Conservation (phyloP, 1,140 invertebrate species). For the Scaptomyza montana region DNA sequence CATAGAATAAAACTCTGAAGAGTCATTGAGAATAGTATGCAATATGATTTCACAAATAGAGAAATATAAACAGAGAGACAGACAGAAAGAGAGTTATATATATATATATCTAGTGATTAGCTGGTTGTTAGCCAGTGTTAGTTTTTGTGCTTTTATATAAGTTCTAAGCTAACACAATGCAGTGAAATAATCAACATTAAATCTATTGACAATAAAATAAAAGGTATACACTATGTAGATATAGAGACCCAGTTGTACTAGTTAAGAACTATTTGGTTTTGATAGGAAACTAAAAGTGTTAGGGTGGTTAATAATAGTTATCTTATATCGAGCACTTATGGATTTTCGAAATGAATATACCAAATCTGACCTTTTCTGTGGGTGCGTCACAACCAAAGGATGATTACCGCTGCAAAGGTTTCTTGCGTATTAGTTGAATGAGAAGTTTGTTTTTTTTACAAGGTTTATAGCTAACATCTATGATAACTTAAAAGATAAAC, state of each 20-base stretch:
- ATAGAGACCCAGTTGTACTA: conserved; percentile 11
- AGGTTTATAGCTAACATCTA: conserved; percentile 2
- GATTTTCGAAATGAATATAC: conserved; percentile 31
- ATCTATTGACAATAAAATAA: conserved; percentile 18
- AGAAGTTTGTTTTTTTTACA: background rate
- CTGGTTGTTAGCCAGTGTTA: conserved; percentile 16
- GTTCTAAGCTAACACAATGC: conserved; percentile 37
- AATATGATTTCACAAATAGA: too few relatives aligned
- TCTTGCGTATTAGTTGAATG: conserved; percentile 65
- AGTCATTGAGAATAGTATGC: too few relatives aligned
- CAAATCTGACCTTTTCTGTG: conserved; percentile 82
- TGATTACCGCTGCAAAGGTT: conserved; percentile 79
- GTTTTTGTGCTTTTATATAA: conserved; percentile 23
- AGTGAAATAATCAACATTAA: conserved; percentile 15
- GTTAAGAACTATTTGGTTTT: too few relatives aligned
- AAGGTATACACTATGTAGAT: background rate
- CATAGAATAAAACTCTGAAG: background rate
- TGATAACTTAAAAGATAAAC: background rate
- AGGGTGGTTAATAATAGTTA: conserved; percentile 4
- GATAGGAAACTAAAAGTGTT: conserved; percentile 10
- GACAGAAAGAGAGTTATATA: too few relatives aligned
- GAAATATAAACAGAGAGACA: too few relatives aligned
- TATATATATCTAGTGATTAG: conserved; percentile 15
- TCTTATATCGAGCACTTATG: conserved; percentile 21
- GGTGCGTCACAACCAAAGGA: conserved; percentile 73